Evolutionary conservation across 2,888 invertebrate species (phyloP), one percentile per base, ranked within the genome.

Genomic region (Argynnis bischoffii): DNA sequence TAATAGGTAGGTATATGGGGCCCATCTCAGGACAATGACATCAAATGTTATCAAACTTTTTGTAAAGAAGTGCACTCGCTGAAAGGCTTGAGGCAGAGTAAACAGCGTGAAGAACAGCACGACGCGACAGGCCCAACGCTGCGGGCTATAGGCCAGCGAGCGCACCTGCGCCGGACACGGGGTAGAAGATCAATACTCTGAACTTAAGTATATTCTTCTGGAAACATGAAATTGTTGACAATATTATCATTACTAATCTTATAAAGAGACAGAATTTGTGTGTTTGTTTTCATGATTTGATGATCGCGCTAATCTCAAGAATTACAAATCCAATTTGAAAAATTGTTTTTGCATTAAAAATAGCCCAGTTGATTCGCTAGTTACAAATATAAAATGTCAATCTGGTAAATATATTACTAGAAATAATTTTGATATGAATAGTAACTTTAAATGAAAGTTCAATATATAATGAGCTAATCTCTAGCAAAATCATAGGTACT

Each of bases 141-240:
- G 55, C 66, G 60, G 66, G 66, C 60, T 66, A 18, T 66, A 48
- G 55, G 66, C 55, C 66, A 66, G 48, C 35, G 26, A 16, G 60
- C 35, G 21, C 66, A 66, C 60, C 66, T 66, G 66, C 6, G 11
- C 15, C 16, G 18, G 1, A 14, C 61, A 14, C 31, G n/a, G 14
- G 13, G 3, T n/a, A 14, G 6, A 41, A 16, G 13, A 57, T 11
- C 54, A 26, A 14, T 1, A 14, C 14, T 15, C 11, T 26, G 26
- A 26, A 54, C 21, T 54, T 14, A 54, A 18, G 18, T 13, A 14
- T 54, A 14, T 54, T 54, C 14, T 54, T 6, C 26, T 26, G 26
- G 26, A 26, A 26, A 26, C 5, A 26, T 4, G 4, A 26, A 26
- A 26, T 26, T 26, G 26, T 26, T 26, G 4, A 26, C 26, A 26